phyloP scores from a whole-genome alignment of 2,888 invertebrate genomes.

The Pharmacophagus antenor region DNA sequence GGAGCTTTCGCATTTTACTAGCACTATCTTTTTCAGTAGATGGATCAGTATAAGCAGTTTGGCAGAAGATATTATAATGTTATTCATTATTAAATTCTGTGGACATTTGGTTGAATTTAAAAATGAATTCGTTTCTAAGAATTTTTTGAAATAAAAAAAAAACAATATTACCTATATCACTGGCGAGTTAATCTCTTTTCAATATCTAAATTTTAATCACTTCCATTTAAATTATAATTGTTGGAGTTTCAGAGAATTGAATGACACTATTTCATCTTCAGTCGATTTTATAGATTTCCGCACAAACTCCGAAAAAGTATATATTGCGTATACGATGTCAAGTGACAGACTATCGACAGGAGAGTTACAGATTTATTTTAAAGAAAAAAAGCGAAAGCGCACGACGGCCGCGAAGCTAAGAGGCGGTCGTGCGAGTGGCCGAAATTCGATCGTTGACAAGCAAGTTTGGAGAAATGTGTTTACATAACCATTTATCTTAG shows the following conservation, averaged over 20 bases:
- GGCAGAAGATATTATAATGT: slow-evolving; percentile 32
- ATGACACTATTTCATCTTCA: neutral
- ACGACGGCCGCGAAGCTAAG: slow-evolving; percentile 43
- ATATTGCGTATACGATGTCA: slow-evolving; percentile 2
- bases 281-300: slow-evolving; percentile 1
- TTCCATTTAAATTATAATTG: neutral
- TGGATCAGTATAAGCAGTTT: slow-evolving; percentile 45
- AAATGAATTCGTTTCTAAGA: slow-evolving; percentile 6
- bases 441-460: slow-evolving; percentile 51
- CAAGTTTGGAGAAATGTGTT: slow-evolving; percentile 66
- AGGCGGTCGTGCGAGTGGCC: slow-evolving; percentile 58
- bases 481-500: slow-evolving; percentile 57
- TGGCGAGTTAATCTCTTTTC: neutral
- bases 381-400: slow-evolving; percentile 58
- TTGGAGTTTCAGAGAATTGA: neutral
- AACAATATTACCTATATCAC: neutral
- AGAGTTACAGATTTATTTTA: slow-evolving; percentile 34
- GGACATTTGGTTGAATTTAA: slow-evolving; percentile 24
- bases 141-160: neutral
- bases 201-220: neutral
- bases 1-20: slow-evolving; percentile 37
- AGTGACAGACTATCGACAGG: slow-evolving; percentile 39
- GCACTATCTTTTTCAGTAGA: slow-evolving; percentile 37
- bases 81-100: slow-evolving; percentile 35
- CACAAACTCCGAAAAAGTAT: slow-evolving; percentile 1